Percentiles rank a stretch among this genome's conserved stretches.
Conservation (phyloP, 2,797 vertebrate genomes). For the Lophotriccus pileatus region DNA sequence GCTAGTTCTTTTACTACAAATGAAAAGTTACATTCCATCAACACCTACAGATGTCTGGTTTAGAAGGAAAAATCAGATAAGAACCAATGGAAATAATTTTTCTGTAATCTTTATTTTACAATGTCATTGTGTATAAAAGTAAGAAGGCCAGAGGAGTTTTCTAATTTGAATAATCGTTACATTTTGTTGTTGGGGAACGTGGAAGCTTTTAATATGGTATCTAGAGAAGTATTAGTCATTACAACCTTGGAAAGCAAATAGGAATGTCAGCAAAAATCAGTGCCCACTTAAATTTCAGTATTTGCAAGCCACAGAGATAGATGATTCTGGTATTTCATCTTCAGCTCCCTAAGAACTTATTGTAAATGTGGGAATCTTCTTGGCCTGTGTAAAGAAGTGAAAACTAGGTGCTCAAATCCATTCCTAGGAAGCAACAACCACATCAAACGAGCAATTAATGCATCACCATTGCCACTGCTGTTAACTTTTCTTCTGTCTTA, state of each 20-base stretch:
- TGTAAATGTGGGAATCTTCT: background rate
- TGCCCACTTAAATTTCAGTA: slow-evolving; percentile 1
- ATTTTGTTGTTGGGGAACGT: background rate
- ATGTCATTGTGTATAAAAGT: background rate
- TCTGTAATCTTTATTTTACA: background rate
- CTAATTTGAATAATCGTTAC: background rate
- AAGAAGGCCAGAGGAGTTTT: background rate
- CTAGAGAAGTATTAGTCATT: background rate
- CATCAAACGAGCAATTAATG: background rate
- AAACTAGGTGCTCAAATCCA: background rate
- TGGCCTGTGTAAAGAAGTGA: background rate
- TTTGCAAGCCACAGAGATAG: background rate
- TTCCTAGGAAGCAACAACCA: background rate
- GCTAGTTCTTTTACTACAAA: background rate
- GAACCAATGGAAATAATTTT: background rate
- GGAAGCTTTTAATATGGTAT: background rate
- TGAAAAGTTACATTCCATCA: background rate
- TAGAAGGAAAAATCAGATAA: background rate
- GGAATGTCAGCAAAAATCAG: background rate
- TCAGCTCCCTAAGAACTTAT: background rate
- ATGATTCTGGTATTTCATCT: background rate
- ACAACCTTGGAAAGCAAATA: background rate
- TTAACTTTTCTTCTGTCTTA: background rate
- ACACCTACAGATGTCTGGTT: background rate
- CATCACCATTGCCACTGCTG: background rate